Evolutionary conservation across 2,113 vertebrate genomes (phyloP), one percentile per base, ranked within the genome.

Genomic region (Nothobranchius kuhntae): DNA sequence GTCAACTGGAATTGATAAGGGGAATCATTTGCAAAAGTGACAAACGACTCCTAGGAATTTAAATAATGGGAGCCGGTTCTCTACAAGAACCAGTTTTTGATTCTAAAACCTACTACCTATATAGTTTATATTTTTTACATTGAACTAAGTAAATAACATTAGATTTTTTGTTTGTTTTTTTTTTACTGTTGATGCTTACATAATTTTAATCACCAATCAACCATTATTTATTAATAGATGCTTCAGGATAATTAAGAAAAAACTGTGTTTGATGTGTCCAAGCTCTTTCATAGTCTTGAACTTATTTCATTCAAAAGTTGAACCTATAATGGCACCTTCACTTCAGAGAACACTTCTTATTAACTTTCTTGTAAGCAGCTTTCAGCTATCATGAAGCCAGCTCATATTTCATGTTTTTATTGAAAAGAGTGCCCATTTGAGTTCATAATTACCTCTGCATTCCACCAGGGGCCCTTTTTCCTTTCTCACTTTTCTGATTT

Each of bases 381-480:
- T 70, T 78, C 68, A 55, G 53, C 74, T 77, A 68, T 86, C 84
- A 59, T 65, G 26, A 64, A 87, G 78, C 68, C 77, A 58, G 69
- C 83, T 85, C 86, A 80, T 89, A 87, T 86, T 90, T 91, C 87
- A 87, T 81, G 40, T 78, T 85, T 83, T 79, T 86, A 86, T 87
- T 88, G 79, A 88, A 90, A 87, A 91, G 77, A 80, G 72, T 63
- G 77, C 78, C 80, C 80, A 87, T 88, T 87, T 89, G 83, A 90
- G 86, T 88, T 91, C 77, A 87, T 90, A 91, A 91, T 90, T 84
- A 65, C 76, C 80, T 75, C 61, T 78, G 85, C 81, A 82, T 90
- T 86, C 84, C 82, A 61, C 85, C 85, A 65, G 79, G 80, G 84
- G 78, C 71, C 75, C 65, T 81, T 90, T 40, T 12, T 87, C 68